Base-by-base conservation (phyloP, 2,888 invertebrate species). In the Aspidiotus rigidus region DNA sequence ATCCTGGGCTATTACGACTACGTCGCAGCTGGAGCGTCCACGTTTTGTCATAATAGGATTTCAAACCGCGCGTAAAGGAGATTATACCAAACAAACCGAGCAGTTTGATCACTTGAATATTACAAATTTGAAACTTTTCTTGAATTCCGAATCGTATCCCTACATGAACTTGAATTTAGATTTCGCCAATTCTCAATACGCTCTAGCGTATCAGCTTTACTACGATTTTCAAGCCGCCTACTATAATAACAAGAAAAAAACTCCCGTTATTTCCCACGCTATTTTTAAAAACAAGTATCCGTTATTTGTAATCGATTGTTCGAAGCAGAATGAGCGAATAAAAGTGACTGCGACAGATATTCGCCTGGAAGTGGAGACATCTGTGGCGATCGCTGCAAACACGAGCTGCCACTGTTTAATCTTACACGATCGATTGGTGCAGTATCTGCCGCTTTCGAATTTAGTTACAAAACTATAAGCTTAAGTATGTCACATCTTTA, bases 81-180 rank as follows among this genome's bases (percentile, higher is more conserved):
- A n/a, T 10, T 13, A 13, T 15, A 56, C 9, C 9, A 15, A 10
- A 15, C 11, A 15, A n/a, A 56, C 8, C 7, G 56, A 56, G 9
- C 16, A n/a, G 8, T 56, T n/a, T 15, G 56, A 56, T 56, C 56
- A 56, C 15, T 13, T 56, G 9, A 10, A 56, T 8, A 10, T 56
- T 8, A 56, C 9, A n/a, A 15, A 56, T 56, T 8, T 56, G n/a
- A 56, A 56, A 56, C 16, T 15, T 10, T 56, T 56, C 15, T 56
- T 56, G 15, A 56, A 56, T 56, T 8, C 8, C 56, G 56, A 56
- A n/a, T 56, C 9, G 9, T 15, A 56, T 56, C 56, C 56, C 7
- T 56, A 56, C 15, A 15, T 15, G 11, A 56, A 56, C 15, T 56
- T 56, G 56, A 56, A 56, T 56, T 56, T 56, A 56, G 56, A 56